Evolutionary conservation across 2,888 invertebrate species (phyloP), one percentile per base, ranked within the genome.

Genomic region (Apodemia mormo): DNA sequence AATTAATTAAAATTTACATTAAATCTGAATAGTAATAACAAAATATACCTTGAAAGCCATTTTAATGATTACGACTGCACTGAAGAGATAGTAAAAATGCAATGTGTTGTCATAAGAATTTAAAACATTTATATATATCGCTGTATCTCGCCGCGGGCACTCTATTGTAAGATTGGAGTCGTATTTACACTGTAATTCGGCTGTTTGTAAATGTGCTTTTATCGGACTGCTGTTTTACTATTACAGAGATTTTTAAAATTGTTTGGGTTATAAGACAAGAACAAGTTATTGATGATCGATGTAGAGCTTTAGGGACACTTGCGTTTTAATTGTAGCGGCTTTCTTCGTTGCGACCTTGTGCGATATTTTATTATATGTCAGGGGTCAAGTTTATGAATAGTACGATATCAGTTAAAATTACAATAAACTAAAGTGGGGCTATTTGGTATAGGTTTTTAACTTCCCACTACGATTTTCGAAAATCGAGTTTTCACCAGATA

Each of bases 11-110:
- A 49, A 14, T 49, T 49, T 12, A 49, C 45, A 12, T 12, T 14
- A 40, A 0, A 8, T 8, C 8, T 40, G 8, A 8, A 8, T 40
- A 49, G 49, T 14, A 4, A 49, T 5, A 49, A 49, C 5, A 14
- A 49, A 68, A 14, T 7, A 30, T 61, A 92, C 92, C 91, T 90
- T 91, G 81, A 87, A 90, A 82, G 87, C 87, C 92, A 92, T 92
- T 85, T 82, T 82, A 73, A 0, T 49, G 73, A 77, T 81, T 87
- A 86, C 87, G 87, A 87, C 85, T 80, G 82, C 86, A 78, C 76
- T 78, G 83, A 86, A 84, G 76, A 83, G 79, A 82, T 76, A 84
- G 84, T 84, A n/a, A n/a, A 84, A 87, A 81, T 85, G 83, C 86
- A 92, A 89, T 92, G 90, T 90, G 81, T 82, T 74, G 74, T 74